Evolutionary conservation across 2,888 invertebrate species (phyloP), one percentile per base, ranked within the genome.

Genomic region (Apotomis turbidana): DNA sequence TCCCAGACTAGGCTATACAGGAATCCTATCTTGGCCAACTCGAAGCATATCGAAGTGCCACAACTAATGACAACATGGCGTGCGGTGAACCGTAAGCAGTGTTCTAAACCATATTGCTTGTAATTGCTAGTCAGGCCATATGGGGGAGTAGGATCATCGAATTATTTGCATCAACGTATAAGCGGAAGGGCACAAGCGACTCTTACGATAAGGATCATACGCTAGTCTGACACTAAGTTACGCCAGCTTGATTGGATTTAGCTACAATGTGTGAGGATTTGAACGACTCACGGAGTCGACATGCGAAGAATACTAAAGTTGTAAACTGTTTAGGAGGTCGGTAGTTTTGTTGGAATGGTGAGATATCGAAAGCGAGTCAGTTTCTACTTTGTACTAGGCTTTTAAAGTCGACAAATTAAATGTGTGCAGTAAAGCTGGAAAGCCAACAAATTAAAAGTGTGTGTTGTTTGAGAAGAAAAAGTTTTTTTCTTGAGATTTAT

Each of bases 71-170:
- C 58, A 15, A 38, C 58, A 49, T 9, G 5, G 58, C 59, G 51
- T 67, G 58, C 13, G 52, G 68, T 6, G 46, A 13, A 68, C 46
- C 36, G 41, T 68, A 68, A 49, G 52, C 68, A 60, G 54, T 55
- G 68, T 61, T 55, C 54, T 27, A 36, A 55, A 36, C 13, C 68
- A 27, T 46, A 54, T n/a, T 54, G n/a, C 60, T n/a, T 46, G 68
- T 69, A 61, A 61, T 69, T 69, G 68, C 61, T 69, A 54, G 68
- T 69, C 61, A 13, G 36, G 54, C 46, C 68, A 69, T 44, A 61
- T 52, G 68, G 60, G 49, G 54, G n/a, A 59, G 52, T 60, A 60
- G 68, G 52, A 59, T 55, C 60, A 68, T 68, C 61, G 54, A 69
- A 55, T 68, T 68, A 68, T 61, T 69, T 60, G 60, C 59, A 51